Conservation (phyloP, 2,888 invertebrate species). For the Agrotis exclamationis region DNA sequence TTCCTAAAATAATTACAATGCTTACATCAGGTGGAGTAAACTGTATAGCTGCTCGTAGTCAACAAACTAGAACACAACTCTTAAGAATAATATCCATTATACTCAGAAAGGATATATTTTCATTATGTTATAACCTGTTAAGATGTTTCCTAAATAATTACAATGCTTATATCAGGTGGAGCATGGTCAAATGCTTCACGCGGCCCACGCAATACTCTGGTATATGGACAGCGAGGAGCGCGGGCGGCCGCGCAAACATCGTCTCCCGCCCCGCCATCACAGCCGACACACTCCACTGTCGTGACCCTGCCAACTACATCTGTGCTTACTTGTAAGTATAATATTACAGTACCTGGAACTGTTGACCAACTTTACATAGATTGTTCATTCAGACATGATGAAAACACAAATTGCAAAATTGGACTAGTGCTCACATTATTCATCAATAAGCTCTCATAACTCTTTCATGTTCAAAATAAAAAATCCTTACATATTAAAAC, state of each 20-base stretch:
- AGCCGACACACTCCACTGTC: conserved; percentile 72
- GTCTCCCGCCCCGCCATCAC: conserved; percentile 56
- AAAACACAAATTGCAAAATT: too few species aligned
- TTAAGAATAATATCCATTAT: conserved; percentile 6
- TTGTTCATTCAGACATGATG: too few species aligned
- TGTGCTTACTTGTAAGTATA: conserved; percentile 80
- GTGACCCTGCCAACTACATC: conserved; percentile 79
- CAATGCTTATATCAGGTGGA: conserved; percentile 44
- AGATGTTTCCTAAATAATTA: background rate
- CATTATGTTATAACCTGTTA: background rate
- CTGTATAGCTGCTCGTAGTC: too few species aligned
- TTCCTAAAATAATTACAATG: too few species aligned
- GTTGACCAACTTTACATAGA: too few species aligned
- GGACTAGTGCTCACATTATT: too few species aligned
- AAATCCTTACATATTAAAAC: too few species aligned
- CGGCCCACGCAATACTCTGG: conserved; percentile 79
- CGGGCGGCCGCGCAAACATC: conserved; percentile 64
- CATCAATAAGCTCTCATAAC: too few species aligned
- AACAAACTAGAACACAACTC: background rate
- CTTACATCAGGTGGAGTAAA: too few species aligned
- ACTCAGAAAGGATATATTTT: background rate
- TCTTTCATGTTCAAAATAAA: too few species aligned
- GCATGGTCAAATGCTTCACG: conserved; percentile 76
- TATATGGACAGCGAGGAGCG: conserved; percentile 78
- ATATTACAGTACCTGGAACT: too few species aligned